Evolutionary conservation across 2,888 invertebrate species (phyloP).

Genomic region (Colostygia pectinataria): DNA sequence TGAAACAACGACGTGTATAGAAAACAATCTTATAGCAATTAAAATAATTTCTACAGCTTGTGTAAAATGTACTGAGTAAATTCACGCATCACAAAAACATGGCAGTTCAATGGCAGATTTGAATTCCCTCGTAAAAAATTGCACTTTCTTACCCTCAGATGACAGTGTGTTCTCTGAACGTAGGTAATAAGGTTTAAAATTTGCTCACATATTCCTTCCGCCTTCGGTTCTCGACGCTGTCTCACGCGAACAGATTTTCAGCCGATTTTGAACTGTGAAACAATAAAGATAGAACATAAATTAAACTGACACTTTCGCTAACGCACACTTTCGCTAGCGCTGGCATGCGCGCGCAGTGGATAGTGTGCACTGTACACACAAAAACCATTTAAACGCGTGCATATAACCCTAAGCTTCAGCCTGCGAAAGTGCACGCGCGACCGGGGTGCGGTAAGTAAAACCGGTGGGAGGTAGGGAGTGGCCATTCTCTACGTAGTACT

Average conservation of each 20-base stretch:
- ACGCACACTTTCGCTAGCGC: no score
- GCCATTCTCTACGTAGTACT: no score
- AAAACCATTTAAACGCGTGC: no score
- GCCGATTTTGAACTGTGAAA: slow-evolving; percentile 22
- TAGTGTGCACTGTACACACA: no score
- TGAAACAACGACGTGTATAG: no score
- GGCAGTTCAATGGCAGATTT: slow-evolving; percentile 32
- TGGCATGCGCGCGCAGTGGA: no score
- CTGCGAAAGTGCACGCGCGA: no score
- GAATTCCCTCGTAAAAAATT: slow-evolving; percentile 8
- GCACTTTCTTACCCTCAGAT: slow-evolving; percentile 10
- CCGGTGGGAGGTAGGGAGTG: no score
- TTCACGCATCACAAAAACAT: slow-evolving; percentile 32
- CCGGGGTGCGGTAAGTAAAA: no score
- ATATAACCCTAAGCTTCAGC: no score
- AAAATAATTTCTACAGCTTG: slow-evolving; percentile 37
- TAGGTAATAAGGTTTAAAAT: slow-evolving; percentile 2
- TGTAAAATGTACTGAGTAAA: slow-evolving; percentile 34
- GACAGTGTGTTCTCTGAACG: slow-evolving; percentile 12
- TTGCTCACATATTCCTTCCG: slow-evolving; percentile 14
- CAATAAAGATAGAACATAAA: neutral
- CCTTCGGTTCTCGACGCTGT: neutral
- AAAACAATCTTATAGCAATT: slow-evolving; percentile 45
- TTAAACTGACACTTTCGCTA: no score
- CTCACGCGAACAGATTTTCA: slow-evolving; percentile 21